phyloP scores from a whole-genome alignment of 2,113 vertebrate species.

The Strix uralensis region DNA sequence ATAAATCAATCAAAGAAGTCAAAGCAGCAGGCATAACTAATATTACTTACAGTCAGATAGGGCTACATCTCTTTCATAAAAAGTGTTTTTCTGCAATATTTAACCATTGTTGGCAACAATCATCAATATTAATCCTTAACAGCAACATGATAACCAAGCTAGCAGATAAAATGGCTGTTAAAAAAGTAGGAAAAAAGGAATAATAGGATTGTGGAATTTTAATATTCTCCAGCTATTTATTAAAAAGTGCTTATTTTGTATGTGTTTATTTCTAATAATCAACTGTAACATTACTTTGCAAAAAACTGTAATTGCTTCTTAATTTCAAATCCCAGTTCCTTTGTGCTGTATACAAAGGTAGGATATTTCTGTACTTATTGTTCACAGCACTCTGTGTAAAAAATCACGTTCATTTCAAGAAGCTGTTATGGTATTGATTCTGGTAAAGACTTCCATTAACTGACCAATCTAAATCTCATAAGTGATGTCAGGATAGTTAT shows the following conservation, averaged over 20 bases:
- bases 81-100: constrained; percentile 64
- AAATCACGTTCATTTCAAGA: constrained; percentile 84
- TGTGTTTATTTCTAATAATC: constrained; percentile 80
- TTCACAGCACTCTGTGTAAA: constrained; percentile 77
- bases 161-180: constrained; percentile 79
- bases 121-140: constrained; percentile 75
- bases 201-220: constrained; percentile 71
- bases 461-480: constrained; percentile 87
- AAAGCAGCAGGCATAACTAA: constrained; percentile 43
- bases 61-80: constrained; percentile 59
- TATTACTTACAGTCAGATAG: constrained; percentile 53
- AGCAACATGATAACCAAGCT: constrained; percentile 71
- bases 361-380: constrained; percentile 79
- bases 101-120: constrained; percentile 70
- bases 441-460: constrained; percentile 88
- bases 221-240: constrained; percentile 74
- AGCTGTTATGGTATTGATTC: constrained; percentile 87
- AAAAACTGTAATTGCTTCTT: constrained; percentile 80
- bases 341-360: constrained; percentile 79
- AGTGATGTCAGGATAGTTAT: constrained; percentile 86
- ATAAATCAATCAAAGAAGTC: constrained; percentile 53
- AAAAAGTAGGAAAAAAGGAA: constrained; percentile 72
- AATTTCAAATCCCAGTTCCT: constrained; percentile 75
- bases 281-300: constrained; percentile 74
- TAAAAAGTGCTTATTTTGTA: constrained; percentile 74